Base-by-base conservation (phyloP, 2,888 invertebrate genomes). In the Lasioglossum malachurum region DNA sequence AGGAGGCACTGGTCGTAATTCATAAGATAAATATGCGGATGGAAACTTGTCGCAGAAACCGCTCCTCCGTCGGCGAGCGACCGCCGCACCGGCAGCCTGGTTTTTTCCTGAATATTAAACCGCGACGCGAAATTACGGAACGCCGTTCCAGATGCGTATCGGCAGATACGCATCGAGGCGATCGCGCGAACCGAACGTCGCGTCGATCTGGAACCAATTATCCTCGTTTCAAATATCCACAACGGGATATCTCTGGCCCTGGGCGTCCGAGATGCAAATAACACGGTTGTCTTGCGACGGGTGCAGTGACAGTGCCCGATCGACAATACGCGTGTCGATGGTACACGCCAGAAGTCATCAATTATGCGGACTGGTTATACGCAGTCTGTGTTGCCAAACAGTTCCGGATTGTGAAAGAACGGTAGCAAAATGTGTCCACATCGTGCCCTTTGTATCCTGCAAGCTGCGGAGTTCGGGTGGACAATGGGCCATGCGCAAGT, bases 51-150 rank as follows among this genome's bases (percentile, higher is more conserved):
- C 74, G 77, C 60, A 75, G 74, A 41, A 81, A 74, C 49, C 57
- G 57, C 41, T 78, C 71, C 72, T 77, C 78, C 84, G 69, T 73
- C 75, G 83, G 78, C 72, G 38, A 69, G 38, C 74, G 71, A 81
- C 87, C 80, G 57, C 53, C 23, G n/a, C n/a, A n/a, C 12, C n/a
- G 67, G 78, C 86, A 75, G 12, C 49, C 23, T 0, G 41, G 31
- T 83, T 91, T 87, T 90, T 89, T 89, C 84, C 79, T 84, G 88
- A 91, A 91, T 91, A 90, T 89, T 89, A 90, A 91, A 91, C 83
- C 82, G 69, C 53, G 76, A 71, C 78, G 49, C 71, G 67, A 85
- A 90, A 87, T 86, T 83, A 84, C 72, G 80, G 31, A 78, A 76
- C 79, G 75, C 19, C 77, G 75, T 19, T 57, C 79, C 67, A 91